Conservation (phyloP, 1,140 invertebrate species). For the Nomia melanderi region DNA sequence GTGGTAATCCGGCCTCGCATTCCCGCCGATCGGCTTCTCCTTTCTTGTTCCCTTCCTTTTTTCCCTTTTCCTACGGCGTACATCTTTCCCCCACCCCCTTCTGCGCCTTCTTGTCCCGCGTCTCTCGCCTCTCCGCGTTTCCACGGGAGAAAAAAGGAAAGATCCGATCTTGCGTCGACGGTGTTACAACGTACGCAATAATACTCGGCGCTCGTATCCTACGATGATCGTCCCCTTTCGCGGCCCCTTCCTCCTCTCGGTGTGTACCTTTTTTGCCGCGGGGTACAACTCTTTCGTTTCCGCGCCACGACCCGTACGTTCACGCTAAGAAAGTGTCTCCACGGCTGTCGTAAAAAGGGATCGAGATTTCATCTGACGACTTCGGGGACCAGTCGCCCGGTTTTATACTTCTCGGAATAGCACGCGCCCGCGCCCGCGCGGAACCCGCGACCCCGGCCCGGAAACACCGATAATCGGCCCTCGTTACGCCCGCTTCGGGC, state of each 20-base stretch:
- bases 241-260: not conserved
- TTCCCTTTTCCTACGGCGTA: not conserved
- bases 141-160: not conserved
- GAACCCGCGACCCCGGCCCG: too few relatives aligned
- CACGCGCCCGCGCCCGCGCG: slow-evolving; percentile 38
- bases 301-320: not conserved
- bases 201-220: slow-evolving; percentile 1
- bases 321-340: slow-evolving; percentile 18
- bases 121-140: not conserved
- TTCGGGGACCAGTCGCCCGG: slow-evolving; percentile 34
- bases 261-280: not conserved
- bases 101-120: not conserved
- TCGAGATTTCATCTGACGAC: slow-evolving; percentile 41
- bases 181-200: too few relatives aligned
- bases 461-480: not conserved
- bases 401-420: slow-evolving; percentile 66
- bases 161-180: too few relatives aligned
- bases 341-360: not conserved
- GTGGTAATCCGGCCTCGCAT: slow-evolving; percentile 30
- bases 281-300: not conserved
- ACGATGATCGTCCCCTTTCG: not conserved
- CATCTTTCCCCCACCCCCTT: too few relatives aligned
- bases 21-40: slow-evolving; percentile 15
- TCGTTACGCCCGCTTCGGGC: not conserved
- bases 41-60: not conserved